phyloP scores from a whole-genome alignment of 2,888 invertebrate genomes.

The Andrena trimmerana region DNA sequence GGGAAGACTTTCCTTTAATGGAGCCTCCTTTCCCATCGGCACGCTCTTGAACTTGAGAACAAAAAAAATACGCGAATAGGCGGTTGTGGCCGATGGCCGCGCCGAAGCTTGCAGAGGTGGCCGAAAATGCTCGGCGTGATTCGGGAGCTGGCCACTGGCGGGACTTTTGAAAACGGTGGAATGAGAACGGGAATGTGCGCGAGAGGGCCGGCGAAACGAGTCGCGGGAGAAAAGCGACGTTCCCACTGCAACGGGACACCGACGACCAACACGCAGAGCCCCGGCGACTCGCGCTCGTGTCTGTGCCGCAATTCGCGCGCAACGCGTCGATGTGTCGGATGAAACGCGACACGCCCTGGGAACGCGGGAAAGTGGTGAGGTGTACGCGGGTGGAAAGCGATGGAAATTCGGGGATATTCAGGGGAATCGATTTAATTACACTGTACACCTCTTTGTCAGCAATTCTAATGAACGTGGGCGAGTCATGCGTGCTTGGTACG shows the following conservation, averaged over 20 bases:
- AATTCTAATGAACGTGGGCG: too few relatives aligned
- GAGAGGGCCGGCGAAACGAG: slow-evolving; percentile 66
- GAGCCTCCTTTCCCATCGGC: too few relatives aligned
- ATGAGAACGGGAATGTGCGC: slow-evolving; percentile 59
- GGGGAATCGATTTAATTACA: slow-evolving; percentile 52
- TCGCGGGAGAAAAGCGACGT: slow-evolving; percentile 65
- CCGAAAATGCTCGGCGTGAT: slow-evolving; percentile 16
- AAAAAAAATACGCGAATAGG: neutral
- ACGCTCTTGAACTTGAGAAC: neutral
- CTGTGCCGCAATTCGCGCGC: slow-evolving; percentile 47
- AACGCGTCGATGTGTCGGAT: slow-evolving; percentile 57
- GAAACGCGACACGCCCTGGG: slow-evolving; percentile 68
- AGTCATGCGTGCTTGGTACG: too few relatives aligned
- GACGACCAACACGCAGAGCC: slow-evolving; percentile 44
- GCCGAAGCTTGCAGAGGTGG: neutral
- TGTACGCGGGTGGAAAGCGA: slow-evolving; percentile 7
- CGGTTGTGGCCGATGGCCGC: neutral
- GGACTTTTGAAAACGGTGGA: slow-evolving; percentile 66
- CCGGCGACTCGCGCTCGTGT: neutral
- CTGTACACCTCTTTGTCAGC: neutral
- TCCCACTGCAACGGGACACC: slow-evolving; percentile 78
- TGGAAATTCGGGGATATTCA: slow-evolving; percentile 41
- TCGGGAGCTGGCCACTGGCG: neutral
- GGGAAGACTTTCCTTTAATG: neutral
- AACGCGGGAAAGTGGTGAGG: slow-evolving; percentile 36